Evolutionary conservation across 2,888 invertebrate species (phyloP), one percentile per base, ranked within the genome.

Genomic region (Cantharis nigra): DNA sequence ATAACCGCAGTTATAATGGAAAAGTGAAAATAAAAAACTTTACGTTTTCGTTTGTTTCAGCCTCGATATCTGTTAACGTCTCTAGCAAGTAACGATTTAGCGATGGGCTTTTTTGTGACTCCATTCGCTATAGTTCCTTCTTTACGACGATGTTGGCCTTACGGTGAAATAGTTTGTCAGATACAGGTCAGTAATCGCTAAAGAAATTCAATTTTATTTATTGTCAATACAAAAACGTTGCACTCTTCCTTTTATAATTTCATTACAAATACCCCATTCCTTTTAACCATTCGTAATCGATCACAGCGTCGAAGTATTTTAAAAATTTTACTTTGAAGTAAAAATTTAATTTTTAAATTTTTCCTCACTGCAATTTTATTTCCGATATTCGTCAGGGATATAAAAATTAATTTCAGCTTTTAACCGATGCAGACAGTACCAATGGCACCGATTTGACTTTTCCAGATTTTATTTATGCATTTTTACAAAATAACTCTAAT

Each of bases 91-190:
- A 96, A 96, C 90, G 96, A 96, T 88, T 91, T 96, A 81, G 95
- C 96, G 84, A 96, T 96, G 87, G 96, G 96, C 69, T 91, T 96
- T 83, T 91, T 96, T 85, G 95, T 96, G 85, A 96, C 96, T 72
- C 96, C 96, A 26, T 95, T 96, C 85, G 96, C 96, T 77, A 92
- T 96, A 80, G 90, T 96, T 83, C 96, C 96, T 23, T 95, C 96
- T 63, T 90, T 96, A 81, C 93, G 95, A 86, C 94, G 94, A 88
- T 97, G 96, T 88, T 97, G 96, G 96, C 96, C 96, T 49, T 96
- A 95, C 89, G 96, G 96, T 74, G 96, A 96, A 89, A 93, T 96
- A 85, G 94, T 96, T 88, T 97, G 96, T 89, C 96, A 96, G 89
- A 96, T 96, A 87, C 96, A 96, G 94, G 96, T 96, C 89, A 91